Evolutionary conservation across 2,888 invertebrate genomes (phyloP), one percentile per base, ranked within the genome.

Genomic region (Prosopocoilus inquinatus): DNA sequence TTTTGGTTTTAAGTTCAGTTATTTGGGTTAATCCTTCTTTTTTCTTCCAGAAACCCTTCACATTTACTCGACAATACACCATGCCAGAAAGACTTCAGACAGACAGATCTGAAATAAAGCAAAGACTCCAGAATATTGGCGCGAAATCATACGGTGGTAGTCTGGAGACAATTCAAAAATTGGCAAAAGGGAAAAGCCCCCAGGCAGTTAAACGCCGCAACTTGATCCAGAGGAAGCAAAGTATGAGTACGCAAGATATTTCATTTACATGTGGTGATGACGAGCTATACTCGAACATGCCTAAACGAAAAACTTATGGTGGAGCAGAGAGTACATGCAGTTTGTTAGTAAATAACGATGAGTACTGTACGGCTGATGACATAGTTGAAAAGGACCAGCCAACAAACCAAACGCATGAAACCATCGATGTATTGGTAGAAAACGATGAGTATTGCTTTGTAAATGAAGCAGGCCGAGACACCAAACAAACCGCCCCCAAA

Each of bases 91-190:
- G 62, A 11, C 13, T 46, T 32, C 15, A 13, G 12, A 46, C 20
- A 16, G 5, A 54, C 41, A 47, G 44, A 50, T 28, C 55, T 43
- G 51, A 54, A 58, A 54, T 20, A 53, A 57, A 47, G 9, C 65
- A 72, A 12, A 64, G 72, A 38, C 55, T 73, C n/a, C 70, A 70
- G 52, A 68, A 64, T 58, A 65, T 74, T 3, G 74, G 74, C 3
- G 73, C 68, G 1, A 70, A 71, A 52, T 64, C 67, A 1, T 75
- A 74, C 54, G 69, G 72, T 67, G 68, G 70, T 4, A 70, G 68
- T 59, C 57, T 68, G 32, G 67, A 64, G 35, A 59, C 62, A 1
- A 62, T 70, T n/a, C 59, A 59, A 3, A 60, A 61, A 59, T 47
- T 61, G 7, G 47, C 58, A 3, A 28, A 41, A 41, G 9, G 15